Percentiles rank a stretch among this genome's conserved stretches.
These are phyloP conservation scores for Columbina picui DNA, from an alignment of 2,113 vertebrate genomes.

Conservation along the genomic window DNA sequence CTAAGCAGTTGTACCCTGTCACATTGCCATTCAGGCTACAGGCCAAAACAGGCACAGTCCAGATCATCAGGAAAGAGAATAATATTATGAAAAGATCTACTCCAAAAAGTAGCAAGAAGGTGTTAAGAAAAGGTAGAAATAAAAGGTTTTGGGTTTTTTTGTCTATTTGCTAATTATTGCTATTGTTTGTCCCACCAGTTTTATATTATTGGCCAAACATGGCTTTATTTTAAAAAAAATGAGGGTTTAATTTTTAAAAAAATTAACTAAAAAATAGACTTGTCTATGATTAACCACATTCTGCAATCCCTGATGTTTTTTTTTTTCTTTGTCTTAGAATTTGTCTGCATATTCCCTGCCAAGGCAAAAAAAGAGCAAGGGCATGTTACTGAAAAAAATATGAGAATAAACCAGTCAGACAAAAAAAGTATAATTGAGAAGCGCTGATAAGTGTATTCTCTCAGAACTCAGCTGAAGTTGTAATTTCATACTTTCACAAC, in stretches of 20 bases:
- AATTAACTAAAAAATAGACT: background rate
- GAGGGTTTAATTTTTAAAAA: background rate
- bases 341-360: background rate
- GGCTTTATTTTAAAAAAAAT: background rate
- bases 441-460: background rate
- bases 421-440: background rate
- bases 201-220: background rate
- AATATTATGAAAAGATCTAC: background rate
- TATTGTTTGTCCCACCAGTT: background rate
- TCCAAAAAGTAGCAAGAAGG: background rate
- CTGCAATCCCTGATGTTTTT: background rate
- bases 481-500: background rate
- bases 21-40: conserved; percentile 13
- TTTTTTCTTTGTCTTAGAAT: background rate
- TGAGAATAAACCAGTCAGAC: background rate
- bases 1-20: conserved; percentile 15
- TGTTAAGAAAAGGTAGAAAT: background rate
- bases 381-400: background rate
- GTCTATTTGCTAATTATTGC: background rate
- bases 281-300: background rate
- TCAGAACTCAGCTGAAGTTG: background rate
- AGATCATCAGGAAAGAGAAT: background rate
- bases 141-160: background rate
- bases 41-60: conserved; percentile 3
- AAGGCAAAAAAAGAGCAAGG: background rate